Evolutionary conservation across 2,113 vertebrate species (phyloP).

Genomic region (Centropus bengalensis): DNA sequence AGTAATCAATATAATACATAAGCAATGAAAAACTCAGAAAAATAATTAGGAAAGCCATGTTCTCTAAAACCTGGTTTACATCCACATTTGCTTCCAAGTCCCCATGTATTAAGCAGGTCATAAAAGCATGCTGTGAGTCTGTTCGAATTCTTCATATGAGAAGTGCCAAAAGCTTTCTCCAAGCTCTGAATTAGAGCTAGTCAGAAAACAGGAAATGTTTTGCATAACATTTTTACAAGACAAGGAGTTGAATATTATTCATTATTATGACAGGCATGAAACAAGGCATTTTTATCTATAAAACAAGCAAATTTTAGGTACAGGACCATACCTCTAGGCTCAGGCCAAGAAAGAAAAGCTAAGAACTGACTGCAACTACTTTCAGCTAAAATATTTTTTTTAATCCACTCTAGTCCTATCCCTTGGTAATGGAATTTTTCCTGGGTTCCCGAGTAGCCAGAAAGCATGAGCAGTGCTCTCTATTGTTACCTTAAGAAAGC

Average conservation of each 20-base stretch:
- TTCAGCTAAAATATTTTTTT: neutral
- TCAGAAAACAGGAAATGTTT: constrained; percentile 62
- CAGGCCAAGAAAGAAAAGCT: neutral
- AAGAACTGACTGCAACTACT: neutral
- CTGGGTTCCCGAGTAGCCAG: neutral
- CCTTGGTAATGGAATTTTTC: neutral
- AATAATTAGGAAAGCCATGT: neutral
- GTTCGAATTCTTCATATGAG: constrained; percentile 22
- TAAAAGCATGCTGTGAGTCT: constrained; percentile 19
- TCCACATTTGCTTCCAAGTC: constrained; percentile 26
- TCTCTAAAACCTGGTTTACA: constrained; percentile 33
- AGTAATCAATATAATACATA: neutral
- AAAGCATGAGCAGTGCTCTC: neutral
- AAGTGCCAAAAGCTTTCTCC: constrained; percentile 47
- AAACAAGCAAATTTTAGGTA: neutral
- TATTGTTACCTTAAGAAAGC: neutral
- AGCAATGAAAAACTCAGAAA: neutral
- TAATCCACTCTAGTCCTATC: neutral
- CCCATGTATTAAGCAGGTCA: constrained; percentile 31
- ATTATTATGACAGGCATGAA: neutral
- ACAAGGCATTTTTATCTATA: neutral
- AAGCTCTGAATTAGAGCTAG: constrained; percentile 27
- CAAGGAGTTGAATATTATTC: constrained; percentile 14
- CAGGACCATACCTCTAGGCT: neutral
- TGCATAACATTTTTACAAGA: constrained; percentile 19